phyloP scores from a whole-genome alignment of 2,888 invertebrate species.

The Scaptomyza reducta region DNA sequence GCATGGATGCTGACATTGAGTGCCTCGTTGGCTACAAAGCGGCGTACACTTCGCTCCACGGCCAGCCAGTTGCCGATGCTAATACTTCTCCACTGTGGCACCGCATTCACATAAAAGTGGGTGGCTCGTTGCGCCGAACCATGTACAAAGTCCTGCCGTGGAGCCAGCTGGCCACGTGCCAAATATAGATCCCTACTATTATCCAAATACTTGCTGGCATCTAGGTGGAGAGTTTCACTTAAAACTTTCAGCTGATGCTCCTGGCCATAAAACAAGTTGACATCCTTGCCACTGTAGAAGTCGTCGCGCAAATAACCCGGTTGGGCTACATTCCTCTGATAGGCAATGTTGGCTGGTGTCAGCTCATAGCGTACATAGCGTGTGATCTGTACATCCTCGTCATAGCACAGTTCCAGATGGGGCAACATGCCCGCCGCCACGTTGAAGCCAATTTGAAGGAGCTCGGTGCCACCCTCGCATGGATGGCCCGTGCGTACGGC shows the following conservation, averaged over 20 bases:
- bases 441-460: slow-evolving; percentile 83
- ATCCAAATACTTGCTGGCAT: slow-evolving; percentile 67
- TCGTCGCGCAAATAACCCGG: slow-evolving; percentile 80
- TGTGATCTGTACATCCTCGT: slow-evolving; percentile 81
- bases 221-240: slow-evolving; percentile 74
- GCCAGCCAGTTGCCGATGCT: slow-evolving; percentile 86
- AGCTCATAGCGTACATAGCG: slow-evolving; percentile 83
- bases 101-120: slow-evolving; percentile 85
- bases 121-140: slow-evolving; percentile 85
- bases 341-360: slow-evolving; percentile 82
- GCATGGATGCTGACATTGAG: slow-evolving; percentile 85
- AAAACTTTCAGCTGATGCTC: slow-evolving; percentile 81
- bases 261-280: slow-evolving; percentile 80
- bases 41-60: slow-evolving; percentile 84
- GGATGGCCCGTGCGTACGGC: slow-evolving; percentile 65
- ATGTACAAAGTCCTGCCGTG: slow-evolving; percentile 85
- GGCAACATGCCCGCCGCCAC: slow-evolving; percentile 75
- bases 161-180: slow-evolving; percentile 85
- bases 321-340: slow-evolving; percentile 83
- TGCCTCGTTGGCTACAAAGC: slow-evolving; percentile 80
- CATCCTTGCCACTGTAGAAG: slow-evolving; percentile 80
- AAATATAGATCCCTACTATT: slow-evolving; percentile 65
- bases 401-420: slow-evolving; percentile 83
- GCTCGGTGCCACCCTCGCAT: slow-evolving; percentile 79
- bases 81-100: slow-evolving; percentile 86